Evolutionary conservation across 2,113 vertebrate genomes (phyloP), one percentile per base, ranked within the genome.

Genomic region (Elachura formosa): DNA sequence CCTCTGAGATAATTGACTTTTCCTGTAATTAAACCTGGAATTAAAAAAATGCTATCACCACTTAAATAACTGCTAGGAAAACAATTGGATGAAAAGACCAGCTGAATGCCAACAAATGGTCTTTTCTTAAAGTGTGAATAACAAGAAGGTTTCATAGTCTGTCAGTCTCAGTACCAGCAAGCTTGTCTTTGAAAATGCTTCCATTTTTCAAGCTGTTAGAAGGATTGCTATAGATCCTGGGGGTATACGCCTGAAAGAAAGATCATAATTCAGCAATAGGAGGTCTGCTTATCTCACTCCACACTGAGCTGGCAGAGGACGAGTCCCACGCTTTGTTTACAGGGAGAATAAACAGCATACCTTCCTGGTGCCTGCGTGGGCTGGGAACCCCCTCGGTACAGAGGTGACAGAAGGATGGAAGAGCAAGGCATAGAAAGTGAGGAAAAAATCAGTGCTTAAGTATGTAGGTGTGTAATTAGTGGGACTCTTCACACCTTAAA

Each of bases 211-310:
- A 96, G 96, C 96, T 96, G 91, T 96, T 97, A 95, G 96, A 93
- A 94, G 96, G 94, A 93, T 96, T 95, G 94, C 96, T 87, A 77
- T 92, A 97, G 97, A 97, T 97, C 97, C 96, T 89, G 48, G 48
- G 96, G 96, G 84, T 96, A 96, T 79, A 93, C 46, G 59, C 91
- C 96, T 97, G 97, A 96, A 97, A 98, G 97, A 95, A 94, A 96
- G 96, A 96, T 97, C 97, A 98, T 97, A 97, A 98, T 96, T 97
- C 94, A 98, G 87, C 97, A 78, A 89, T 73, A 97, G 96, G 97
- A 97, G 96, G 96, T 93, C 97, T 95, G 96, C 96, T 97, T 96
- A 93, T 96, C 97, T 98, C 95, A 91, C 89, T 94, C 77, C 69
- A 94, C 96, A 94, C 90, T 62, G 79, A 97, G 95, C 88, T 97